Conservation (phyloP, 2,113 vertebrate genomes). For the Microtus oregoni region DNA sequence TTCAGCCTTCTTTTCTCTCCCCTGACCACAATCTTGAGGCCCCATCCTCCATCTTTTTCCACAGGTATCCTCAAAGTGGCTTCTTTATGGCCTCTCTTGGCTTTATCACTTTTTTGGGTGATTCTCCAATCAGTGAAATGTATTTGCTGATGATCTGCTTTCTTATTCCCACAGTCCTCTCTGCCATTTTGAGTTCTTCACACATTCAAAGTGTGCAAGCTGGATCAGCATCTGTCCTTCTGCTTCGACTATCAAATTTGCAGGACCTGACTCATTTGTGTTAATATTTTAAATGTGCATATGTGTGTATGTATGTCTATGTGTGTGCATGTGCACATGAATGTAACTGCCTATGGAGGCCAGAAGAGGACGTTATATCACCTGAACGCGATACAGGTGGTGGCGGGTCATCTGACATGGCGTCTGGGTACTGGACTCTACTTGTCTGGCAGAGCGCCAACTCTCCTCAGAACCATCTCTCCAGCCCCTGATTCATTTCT, state of each 20-base stretch:
- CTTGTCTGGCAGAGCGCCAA: not conserved
- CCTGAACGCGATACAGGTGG: not conserved
- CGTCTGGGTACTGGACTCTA: not conserved
- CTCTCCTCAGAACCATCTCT: not conserved
- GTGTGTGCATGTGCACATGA: not conserved
- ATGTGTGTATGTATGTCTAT: not conserved
- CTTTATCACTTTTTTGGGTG: not conserved
- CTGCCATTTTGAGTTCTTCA: not conserved
- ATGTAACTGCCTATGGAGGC: not conserved
- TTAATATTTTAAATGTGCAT: not conserved
- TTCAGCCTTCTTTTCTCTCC: not conserved
- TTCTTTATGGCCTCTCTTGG: not conserved
- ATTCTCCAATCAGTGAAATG: not conserved
- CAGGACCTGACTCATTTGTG: slow-evolving; percentile 24
- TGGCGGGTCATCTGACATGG: too few relatives aligned
- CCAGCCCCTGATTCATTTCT: not conserved
- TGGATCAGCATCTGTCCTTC: not conserved
- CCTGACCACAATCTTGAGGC: not conserved
- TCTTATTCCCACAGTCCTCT: not conserved
- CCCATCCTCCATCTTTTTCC: not conserved
- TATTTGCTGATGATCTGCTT: not conserved
- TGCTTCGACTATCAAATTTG: not conserved
- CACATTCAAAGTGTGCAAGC: not conserved
- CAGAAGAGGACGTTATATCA: not conserved
- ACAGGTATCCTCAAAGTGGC: not conserved